Conservation (phyloP, 2,888 invertebrate species). For the Eucriotettix oculatus region DNA sequence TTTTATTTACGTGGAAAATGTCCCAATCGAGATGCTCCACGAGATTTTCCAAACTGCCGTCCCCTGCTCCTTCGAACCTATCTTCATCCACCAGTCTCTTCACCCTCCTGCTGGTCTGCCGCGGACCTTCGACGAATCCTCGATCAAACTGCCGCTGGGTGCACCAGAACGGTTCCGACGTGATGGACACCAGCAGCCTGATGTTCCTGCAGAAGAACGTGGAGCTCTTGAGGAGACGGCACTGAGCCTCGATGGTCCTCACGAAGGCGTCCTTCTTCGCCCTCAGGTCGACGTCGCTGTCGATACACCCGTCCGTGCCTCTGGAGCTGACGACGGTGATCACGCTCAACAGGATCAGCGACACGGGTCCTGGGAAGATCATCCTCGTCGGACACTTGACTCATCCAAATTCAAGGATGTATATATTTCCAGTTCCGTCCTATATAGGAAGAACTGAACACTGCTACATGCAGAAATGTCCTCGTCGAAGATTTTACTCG, state of each 20-base stretch:
- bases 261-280: conserved; percentile 1
- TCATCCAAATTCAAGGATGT: no score
- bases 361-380: no score
- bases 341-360: no score
- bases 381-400: no score
- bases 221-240: neutral
- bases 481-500: no score
- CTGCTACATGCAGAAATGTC: no score
- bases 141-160: neutral
- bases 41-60: neutral
- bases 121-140: neutral
- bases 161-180: neutral
- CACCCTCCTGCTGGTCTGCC: neutral
- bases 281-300: neutral
- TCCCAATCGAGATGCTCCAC: neutral
- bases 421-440: no score
- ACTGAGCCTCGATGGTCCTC: conserved; percentile 1
- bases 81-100: neutral
- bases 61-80: neutral
- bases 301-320: neutral
- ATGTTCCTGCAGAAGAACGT: conserved; percentile 3
- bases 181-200: neutral
- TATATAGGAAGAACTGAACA: no score
- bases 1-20: no score
- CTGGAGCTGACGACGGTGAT: no score